Base-by-base conservation (phyloP, 2,113 vertebrate genomes). In the Corynorhinus townsendii region DNA sequence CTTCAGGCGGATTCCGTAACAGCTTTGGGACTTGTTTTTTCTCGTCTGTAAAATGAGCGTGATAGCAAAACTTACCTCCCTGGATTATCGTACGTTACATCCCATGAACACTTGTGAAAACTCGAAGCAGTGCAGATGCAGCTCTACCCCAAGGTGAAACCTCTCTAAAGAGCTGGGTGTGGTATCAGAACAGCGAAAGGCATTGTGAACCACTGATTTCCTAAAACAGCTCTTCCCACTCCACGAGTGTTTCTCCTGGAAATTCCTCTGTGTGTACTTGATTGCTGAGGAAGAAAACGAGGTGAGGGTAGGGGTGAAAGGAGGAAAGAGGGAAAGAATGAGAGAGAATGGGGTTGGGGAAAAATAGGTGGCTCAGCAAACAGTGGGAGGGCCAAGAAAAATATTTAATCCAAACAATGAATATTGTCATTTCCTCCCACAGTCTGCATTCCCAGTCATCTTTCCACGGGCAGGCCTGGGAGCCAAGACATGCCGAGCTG, bases 401-500 rank as follows among this genome's bases (percentile, higher is more conserved):
- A 98, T 98, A 98, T 97, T 98, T 96, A 98, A 98, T 97, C 96
- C 97, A 98, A 98, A 98, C 98, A 98, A 97, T 96, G 97, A 98
- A 97, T 96, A 97, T 95, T 97, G 98, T 97, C 80, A 1, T 98
- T 98, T 98, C 97, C 97, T 98, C 97, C 98, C 97, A 97, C 98
- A 97, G 97, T 98, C 98, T 98, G 97, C 97, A 98, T 98, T 98
- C 98, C 97, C 92, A 97, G 96, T 96, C 98, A 93, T 97, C 98
- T 97, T 97, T 98, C 96, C 96, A 97, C 66, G 28, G 96, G 97
- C 96, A 93, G 96, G 79, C 83, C 7, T 5, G 40, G 86, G 85
- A 97, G 98, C 98, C 98, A 98, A 97, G 97, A 97, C 97, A 89
- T 89, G 95, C 95, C 2, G 66, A 94, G 97, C 97, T 95, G 66